Conservation (phyloP, 2,888 invertebrate species). For the Torymus texanus region DNA sequence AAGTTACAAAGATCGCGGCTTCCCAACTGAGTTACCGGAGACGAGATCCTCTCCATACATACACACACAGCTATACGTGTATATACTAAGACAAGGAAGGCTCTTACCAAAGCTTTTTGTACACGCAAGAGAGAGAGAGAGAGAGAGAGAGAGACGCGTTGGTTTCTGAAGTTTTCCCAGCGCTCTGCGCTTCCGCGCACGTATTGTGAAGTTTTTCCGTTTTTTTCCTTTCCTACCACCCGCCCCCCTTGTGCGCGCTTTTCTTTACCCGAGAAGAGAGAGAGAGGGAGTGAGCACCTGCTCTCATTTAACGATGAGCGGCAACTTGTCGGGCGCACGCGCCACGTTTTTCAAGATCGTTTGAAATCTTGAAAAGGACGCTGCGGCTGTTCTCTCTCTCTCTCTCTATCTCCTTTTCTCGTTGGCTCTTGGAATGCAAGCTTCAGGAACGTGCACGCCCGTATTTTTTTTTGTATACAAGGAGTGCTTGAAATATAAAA, state of each 20-base stretch:
- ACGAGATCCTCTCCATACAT: too few relatives aligned
- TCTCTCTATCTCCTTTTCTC: neutral
- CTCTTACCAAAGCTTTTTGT: neutral
- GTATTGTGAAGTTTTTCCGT: slow-evolving; percentile 2
- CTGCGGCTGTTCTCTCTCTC: slow-evolving; percentile 2
- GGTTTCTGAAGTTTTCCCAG: slow-evolving; percentile 23
- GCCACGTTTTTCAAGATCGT: slow-evolving; percentile 44
- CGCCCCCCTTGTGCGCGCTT: neutral
- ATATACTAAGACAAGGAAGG: neutral
- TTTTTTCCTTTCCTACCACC: neutral
- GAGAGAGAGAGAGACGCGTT: neutral
- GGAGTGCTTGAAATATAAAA: slow-evolving; percentile 21
- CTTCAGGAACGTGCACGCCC: neutral
- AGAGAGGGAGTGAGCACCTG: slow-evolving; percentile 33
- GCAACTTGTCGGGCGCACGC: slow-evolving; percentile 23
- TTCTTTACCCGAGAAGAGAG: neutral
- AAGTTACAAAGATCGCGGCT: too few relatives aligned
- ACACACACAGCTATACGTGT: too few relatives aligned
- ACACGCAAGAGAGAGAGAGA: neutral
- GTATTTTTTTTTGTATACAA: slow-evolving; percentile 11
- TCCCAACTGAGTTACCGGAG: too few relatives aligned
- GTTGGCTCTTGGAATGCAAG: slow-evolving; percentile 9
- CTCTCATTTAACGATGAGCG: slow-evolving; percentile 47
- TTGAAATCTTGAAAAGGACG: slow-evolving; percentile 46
- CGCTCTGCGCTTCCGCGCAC: neutral